phyloP scores from a whole-genome alignment of 2,797 vertebrate species.

The Macropodus opercularis region DNA sequence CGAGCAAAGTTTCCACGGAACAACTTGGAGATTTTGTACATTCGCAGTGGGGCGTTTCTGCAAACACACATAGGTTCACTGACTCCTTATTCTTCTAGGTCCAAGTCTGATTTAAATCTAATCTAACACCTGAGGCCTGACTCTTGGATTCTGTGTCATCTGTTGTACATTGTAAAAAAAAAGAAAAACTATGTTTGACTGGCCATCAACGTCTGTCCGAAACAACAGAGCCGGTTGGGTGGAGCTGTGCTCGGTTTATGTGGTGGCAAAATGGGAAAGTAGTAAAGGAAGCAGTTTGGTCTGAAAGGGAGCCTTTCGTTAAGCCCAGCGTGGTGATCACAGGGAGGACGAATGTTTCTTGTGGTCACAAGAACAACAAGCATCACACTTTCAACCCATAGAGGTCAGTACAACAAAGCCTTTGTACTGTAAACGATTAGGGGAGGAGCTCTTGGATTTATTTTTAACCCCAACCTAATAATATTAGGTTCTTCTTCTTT shows the following conservation, averaged over 20 bases:
- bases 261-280: not conserved
- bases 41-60: constrained; percentile 1
- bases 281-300: not conserved
- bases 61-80: not conserved
- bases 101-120: not conserved
- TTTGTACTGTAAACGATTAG: not conserved
- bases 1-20: constrained; percentile 10
- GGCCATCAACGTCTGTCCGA: not conserved
- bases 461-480: too few species aligned
- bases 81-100: not conserved
- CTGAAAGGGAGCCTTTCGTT: not conserved
- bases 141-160: too few species aligned
- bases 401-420: constrained; percentile 44
- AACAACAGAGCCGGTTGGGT: constrained; percentile 22
- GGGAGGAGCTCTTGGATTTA: not conserved
- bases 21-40: not conserved
- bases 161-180: too few species aligned
- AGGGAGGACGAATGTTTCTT: constrained; percentile 5
- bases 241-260: constrained; percentile 16
- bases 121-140: too few species aligned
- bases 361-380: not conserved
- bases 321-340: not conserved
- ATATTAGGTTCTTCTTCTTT: too few species aligned
- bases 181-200: too few species aligned
- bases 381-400: constrained; percentile 30